Percentiles rank a stretch among this genome's conserved stretches.
Conservation (phyloP, 2,797 vertebrate genomes). For the Enteromius unitaeniatus region DNA sequence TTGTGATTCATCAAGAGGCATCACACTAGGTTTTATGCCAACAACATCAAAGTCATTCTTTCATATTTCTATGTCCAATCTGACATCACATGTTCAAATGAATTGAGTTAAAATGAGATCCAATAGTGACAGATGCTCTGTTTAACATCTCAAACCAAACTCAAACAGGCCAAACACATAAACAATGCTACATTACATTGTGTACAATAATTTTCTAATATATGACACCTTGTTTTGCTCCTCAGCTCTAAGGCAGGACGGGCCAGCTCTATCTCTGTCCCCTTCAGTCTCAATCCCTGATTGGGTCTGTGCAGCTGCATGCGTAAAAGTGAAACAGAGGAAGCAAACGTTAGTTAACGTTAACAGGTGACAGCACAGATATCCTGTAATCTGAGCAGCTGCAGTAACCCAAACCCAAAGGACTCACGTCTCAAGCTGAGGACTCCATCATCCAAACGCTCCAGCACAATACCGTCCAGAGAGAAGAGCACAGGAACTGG, state of each 20-base stretch:
- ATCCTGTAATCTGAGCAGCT: background rate
- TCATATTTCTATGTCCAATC: background rate
- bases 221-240: slow-evolving; percentile 67
- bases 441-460: slow-evolving; percentile 85
- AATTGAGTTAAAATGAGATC: background rate
- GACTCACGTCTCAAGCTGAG: slow-evolving; percentile 85
- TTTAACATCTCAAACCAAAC: background rate
- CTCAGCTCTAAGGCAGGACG: slow-evolving; percentile 51
- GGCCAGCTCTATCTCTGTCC: slow-evolving; percentile 49
- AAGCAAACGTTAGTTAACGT: slow-evolving; percentile 1
- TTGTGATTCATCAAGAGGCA: background rate
- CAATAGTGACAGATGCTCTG: no score
- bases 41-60: background rate
- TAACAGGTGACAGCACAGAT: background rate
- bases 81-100: background rate
- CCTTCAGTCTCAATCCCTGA: slow-evolving; percentile 5
- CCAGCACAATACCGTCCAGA: slow-evolving; percentile 83
- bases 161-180: background rate
- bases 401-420: background rate
- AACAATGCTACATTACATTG: background rate
- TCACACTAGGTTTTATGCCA: background rate
- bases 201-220: background rate
- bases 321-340: background rate
- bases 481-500: slow-evolving; percentile 85
- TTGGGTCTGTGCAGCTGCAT: slow-evolving; percentile 42